phyloP scores from a whole-genome alignment of 1,140 invertebrate genomes.

The Bombus impatiens region DNA sequence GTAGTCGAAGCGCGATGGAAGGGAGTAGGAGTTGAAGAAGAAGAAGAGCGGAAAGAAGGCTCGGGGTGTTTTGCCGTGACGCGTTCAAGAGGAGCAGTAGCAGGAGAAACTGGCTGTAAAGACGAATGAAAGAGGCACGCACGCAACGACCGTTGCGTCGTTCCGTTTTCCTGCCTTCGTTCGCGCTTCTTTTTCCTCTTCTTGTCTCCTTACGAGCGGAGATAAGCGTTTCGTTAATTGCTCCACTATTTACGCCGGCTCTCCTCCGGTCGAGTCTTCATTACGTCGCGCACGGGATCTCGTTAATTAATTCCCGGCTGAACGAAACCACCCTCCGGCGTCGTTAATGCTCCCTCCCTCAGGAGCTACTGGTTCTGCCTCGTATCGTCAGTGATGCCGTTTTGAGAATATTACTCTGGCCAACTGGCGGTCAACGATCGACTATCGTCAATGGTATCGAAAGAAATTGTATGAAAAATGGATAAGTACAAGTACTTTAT shows the following conservation, averaged over 20 bases:
- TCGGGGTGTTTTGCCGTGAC: slow-evolving; percentile 15
- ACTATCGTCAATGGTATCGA: neutral
- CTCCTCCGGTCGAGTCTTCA: slow-evolving; percentile 35
- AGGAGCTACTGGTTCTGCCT: neutral
- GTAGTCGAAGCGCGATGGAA: neutral
- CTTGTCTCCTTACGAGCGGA: slow-evolving; percentile 19
- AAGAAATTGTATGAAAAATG: neutral
- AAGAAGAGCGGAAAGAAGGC: neutral
- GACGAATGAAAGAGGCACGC: slow-evolving; percentile 38
- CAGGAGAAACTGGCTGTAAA: neutral
- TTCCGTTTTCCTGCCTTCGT: neutral
- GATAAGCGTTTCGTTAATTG: slow-evolving; percentile 60
- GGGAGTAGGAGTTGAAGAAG: neutral
- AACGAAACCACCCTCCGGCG: slow-evolving; percentile 29
- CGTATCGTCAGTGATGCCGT: slow-evolving; percentile 30
- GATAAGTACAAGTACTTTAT: too few relatives aligned
- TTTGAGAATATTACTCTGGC: slow-evolving; percentile 31
- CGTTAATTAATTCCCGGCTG: slow-evolving; percentile 63
- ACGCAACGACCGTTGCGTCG: neutral
- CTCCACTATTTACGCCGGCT: slow-evolving; percentile 45
- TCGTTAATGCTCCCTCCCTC: slow-evolving; percentile 44
- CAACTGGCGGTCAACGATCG: slow-evolving; percentile 38
- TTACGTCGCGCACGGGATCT: slow-evolving; percentile 40
- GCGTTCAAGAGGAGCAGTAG: slow-evolving; percentile 1
- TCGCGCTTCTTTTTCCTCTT: slow-evolving; percentile 25